These are phyloP conservation scores for Therioaphis trifolii DNA, from an alignment of 2,888 invertebrate species.

Conservation along the genomic window DNA sequence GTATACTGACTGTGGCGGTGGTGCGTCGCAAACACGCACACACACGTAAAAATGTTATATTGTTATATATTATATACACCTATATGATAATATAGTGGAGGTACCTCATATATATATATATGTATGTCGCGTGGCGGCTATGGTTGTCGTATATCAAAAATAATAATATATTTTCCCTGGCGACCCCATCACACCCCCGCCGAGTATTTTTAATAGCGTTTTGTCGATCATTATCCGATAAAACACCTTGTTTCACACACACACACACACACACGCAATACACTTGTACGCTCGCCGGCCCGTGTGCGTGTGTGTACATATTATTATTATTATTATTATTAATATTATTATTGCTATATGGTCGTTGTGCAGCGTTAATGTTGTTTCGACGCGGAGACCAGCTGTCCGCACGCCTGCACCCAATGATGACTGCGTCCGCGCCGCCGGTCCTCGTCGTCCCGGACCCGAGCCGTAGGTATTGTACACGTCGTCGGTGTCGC, in stretches of 20 bases:
- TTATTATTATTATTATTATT: constrained; percentile 44
- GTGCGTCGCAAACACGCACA: background rate
- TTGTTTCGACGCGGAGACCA: constrained; percentile 52
- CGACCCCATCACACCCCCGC: constrained; percentile 54
- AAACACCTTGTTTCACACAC: constrained; percentile 61
- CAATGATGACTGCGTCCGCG: constrained; percentile 33
- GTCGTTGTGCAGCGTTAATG: background rate
- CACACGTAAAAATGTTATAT: background rate
- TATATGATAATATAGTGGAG: background rate
- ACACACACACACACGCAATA: background rate
- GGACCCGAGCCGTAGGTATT: background rate
- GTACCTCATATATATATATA: background rate
- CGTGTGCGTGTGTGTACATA: background rate
- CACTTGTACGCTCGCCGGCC: no score
- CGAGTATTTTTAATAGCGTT: constrained; percentile 61
- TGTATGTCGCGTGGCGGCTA: background rate
- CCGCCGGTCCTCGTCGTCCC: background rate
- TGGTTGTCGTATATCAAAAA: constrained; percentile 55
- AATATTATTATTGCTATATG: constrained; percentile 16
- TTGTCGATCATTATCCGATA: constrained; percentile 63
- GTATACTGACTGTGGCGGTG: background rate
- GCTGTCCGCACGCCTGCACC: constrained; percentile 49
- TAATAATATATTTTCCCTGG: constrained; percentile 39
- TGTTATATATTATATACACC: constrained; percentile 1
- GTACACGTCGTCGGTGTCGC: background rate